Evolutionary conservation across 2,888 invertebrate species (phyloP), one percentile per base, ranked within the genome.

Genomic region (Coenonympha glycerion): DNA sequence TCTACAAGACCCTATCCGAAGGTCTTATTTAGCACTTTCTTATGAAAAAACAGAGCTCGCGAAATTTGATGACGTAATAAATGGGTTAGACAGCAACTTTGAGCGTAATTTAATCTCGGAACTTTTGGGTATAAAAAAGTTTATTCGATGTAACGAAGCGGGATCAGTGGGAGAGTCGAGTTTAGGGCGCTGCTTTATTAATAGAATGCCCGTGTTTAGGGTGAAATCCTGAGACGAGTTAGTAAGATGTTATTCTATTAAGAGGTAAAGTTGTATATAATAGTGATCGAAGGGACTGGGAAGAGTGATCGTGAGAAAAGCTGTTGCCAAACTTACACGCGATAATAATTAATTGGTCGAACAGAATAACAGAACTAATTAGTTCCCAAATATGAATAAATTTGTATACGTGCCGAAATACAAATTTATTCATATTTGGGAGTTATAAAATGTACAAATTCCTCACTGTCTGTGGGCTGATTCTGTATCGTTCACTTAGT

Each of bases 61-160:
- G 42, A 41, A 49, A 51, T 51, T 50, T 55, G 50, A 52, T 55
- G 44, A 39, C 31, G 41, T 52, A 55, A 58, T 47, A 45, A 48
- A 57, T 57, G 54, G 57, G 49, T 57, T 50, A 41, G 45, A 40
- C 24, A 53, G 44, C 36, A 48, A 52, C 42, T 52, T 46, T 37
- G 46, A 36, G 26, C 36, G 24, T 34, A 36, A 46, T 46, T 46
- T 46, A 36, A 46, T 36, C 36, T 19, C 18, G 13, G 16, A 46
- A 36, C 26, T 46, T 46, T 37, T 9, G 34, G 41, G 28, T 30
- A 36, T 24, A 34, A 31, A n/a, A 34, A 45, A 33, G 22, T 31
- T 44, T 30, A 30, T 28, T 30, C 19, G 19, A 19, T 41, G 41
- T 30, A 18, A 28, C 28, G 41, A 41, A 41, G 30, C 41, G 19